These are phyloP conservation scores for Diabrotica balteata DNA, from an alignment of 2,888 invertebrate species.

Conservation along the genomic window DNA sequence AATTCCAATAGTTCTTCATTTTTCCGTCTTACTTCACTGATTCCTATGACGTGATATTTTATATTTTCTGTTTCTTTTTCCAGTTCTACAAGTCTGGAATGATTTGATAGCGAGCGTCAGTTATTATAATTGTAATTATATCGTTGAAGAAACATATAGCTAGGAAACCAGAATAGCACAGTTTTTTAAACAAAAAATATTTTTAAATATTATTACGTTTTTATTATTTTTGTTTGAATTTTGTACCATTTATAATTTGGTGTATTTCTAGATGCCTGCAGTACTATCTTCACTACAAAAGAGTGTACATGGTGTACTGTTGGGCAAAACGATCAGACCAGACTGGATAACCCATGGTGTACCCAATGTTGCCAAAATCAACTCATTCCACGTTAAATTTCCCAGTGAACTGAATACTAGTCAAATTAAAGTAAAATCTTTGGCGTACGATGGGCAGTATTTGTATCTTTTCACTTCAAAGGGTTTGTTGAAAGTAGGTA, in stretches of 20 bases:
- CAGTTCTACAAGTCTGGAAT: too few species aligned
- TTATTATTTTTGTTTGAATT: background rate
- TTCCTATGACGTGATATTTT: too few species aligned
- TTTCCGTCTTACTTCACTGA: too few species aligned
- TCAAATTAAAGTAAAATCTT: conserved; percentile 64
- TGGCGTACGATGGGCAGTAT: conserved; percentile 90
- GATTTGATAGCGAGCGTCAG: too few species aligned
- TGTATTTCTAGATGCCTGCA: conserved; percentile 72
- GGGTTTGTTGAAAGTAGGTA: conserved; percentile 91
- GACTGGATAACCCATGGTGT: conserved; percentile 91
- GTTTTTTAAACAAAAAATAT: too few species aligned
- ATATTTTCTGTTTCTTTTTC: too few species aligned
- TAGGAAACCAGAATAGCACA: too few species aligned
- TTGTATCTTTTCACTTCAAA: conserved; percentile 86
- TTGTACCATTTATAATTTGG: too few species aligned
- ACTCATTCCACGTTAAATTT: conserved; percentile 69
- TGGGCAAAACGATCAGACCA: conserved; percentile 83
- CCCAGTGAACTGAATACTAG: conserved; percentile 62
- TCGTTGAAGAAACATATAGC: too few species aligned
- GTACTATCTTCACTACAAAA: conserved; percentile 86
- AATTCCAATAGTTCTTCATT: too few species aligned
- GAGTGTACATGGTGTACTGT: conserved; percentile 86
- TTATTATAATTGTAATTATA: too few species aligned
- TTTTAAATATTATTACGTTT: background rate
- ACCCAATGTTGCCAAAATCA: conserved; percentile 76